Base-by-base conservation (phyloP, 2,888 invertebrate genomes). In the Ferrisia virgata region DNA sequence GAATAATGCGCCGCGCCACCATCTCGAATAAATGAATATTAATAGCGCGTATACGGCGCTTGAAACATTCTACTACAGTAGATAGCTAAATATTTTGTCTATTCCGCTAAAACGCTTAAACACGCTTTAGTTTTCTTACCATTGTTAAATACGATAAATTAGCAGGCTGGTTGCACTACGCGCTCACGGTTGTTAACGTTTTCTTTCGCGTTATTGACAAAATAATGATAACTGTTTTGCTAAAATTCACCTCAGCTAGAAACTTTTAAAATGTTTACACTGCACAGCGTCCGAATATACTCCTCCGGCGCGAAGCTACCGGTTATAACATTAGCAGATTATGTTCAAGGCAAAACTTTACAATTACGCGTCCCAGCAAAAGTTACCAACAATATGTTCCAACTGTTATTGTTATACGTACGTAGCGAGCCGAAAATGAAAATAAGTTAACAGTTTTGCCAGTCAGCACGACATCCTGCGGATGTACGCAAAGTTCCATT, bases 261-360 rank as follows among this genome's bases (percentile, higher is more conserved):
- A 76, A 76, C 72, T 76, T 76, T 76, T 76, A 76, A 76, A 76
- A 76, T 76, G 72, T 76, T 76, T 76, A 76, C 72, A 76, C 18
- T 33, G 72, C 72, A 64, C 28, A 15, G 64, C 72, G 72, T 76
- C 72, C 72, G 72, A 76, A 76, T 36, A 76, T 22, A 4, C 47
- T 47, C 13, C 6, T 58, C 9, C 2, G 72, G 18, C 33, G 72
- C 36, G 3, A 18, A 76, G 72, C 72, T 76, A 76, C 33, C 72
- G 36, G 72, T 76, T 36, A 76, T 33, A 36, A 36, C 72, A 76
- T 76, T 76, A 76, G 72, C 33, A 36, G 72, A 76, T 76, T 76
- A 76, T 36, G 72, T 76, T 76, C 72, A 13, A 36, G n/a, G 33
- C 36, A 76, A 76, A 64, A 76, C 72, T 76, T 76, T 76, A 76